Percentiles rank a stretch among this genome's conserved stretches.
phyloP scores from a whole-genome alignment of 2,113 vertebrate species.

The Bos javanicus region DNA sequence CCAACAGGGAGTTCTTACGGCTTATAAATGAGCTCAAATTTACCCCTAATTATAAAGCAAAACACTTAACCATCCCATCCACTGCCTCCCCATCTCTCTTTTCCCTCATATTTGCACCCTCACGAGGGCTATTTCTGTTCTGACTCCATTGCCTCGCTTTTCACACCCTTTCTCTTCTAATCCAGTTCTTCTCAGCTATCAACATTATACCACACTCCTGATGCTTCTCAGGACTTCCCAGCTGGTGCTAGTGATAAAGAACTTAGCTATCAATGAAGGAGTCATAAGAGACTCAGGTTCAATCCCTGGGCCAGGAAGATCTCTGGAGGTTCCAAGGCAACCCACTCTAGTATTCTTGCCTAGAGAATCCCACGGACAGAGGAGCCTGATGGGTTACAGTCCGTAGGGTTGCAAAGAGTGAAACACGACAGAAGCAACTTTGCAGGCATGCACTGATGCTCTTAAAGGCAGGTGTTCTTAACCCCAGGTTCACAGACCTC shows the following conservation, averaged over 20 bases:
- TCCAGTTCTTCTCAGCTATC: neutral
- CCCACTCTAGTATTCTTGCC: neutral
- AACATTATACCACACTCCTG: neutral
- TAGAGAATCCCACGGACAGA: neutral
- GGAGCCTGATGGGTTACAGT: neutral
- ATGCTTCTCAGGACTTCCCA: neutral
- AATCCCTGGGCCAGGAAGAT: neutral
- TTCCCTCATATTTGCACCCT: neutral
- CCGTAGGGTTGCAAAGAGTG: neutral
- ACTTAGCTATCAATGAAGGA: neutral
- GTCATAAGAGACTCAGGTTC: neutral
- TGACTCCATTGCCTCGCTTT: neutral
- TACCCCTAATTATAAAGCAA: neutral
- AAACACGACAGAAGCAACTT: neutral
- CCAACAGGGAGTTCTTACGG: neutral
- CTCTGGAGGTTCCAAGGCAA: neutral
- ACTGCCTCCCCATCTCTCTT: neutral
- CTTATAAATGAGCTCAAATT: neutral
- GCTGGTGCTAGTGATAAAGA: neutral
- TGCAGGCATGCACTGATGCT: neutral
- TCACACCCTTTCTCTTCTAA: neutral
- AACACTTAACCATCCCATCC: neutral
- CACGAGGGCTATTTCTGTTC: fast-evolving
- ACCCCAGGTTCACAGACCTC: neutral
- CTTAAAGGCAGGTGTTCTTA: neutral